Base-by-base conservation (phyloP, 2,888 invertebrate species). In the Platynereis dumerilii region DNA sequence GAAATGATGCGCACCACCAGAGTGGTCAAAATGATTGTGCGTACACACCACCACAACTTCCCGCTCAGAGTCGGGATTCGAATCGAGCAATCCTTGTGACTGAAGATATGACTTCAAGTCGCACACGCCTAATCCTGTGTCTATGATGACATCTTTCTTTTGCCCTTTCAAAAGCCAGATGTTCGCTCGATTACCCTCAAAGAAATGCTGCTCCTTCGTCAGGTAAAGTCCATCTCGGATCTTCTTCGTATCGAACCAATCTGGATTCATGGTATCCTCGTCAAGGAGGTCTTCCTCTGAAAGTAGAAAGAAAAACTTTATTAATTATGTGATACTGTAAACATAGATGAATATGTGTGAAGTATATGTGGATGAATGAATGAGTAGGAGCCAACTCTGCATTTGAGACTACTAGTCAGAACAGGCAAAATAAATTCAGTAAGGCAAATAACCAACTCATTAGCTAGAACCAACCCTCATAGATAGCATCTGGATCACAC, bases 1-100 rank as follows among this genome's bases (percentile, higher is more conserved):
- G 59, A 72, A 72, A 57, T 72, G 70, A 39, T 70, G 70, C 1
- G 72, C 70, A 10, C 72, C 72, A 3, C 72, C 72, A 7, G 54
- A 54, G 56, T 72, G 72, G 57, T 72, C 72, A 59, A 68, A 72
- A 55, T 72, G 72, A 15, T 44, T 58, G 48, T 72, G 72, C 12
- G 72, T 72, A 44, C 66, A 63, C 20, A 72, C 53, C 20, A 70
- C 70, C 7, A 65, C 20, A 54, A 68, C 64, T 10, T 60, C 62
- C 7, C 66, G 42, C 27, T 59, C 61, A 5, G 48, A 52, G 5
- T 29, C 62, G 5, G 48, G 27, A 20, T 54, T 48, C 17, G 61
- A 58, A 0, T 58, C 44, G 0, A 71, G 53, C 15, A 71, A 64
- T n/a, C 61, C 52, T 24, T 29, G 42, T 17, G 29, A 34, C 39